phyloP scores from a whole-genome alignment of 2,113 vertebrate genomes.

The Archilochus colubris region DNA sequence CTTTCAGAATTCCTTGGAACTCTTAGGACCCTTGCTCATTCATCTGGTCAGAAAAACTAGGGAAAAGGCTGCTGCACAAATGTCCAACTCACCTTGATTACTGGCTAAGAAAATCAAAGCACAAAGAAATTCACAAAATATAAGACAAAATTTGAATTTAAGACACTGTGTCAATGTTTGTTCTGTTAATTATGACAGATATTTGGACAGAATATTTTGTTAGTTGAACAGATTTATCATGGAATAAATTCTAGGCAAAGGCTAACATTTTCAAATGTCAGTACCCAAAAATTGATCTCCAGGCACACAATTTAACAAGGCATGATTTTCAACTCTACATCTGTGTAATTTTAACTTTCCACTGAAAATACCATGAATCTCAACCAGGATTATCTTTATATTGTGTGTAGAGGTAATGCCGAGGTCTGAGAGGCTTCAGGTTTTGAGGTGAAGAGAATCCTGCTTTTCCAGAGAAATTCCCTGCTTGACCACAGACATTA shows the following conservation, averaged over 20 bases:
- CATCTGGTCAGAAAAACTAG: not conserved
- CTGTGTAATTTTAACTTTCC: conserved; percentile 16
- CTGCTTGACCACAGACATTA: not conserved
- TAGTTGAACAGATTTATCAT: conserved; percentile 63
- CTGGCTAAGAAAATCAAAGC: not conserved
- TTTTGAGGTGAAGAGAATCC: not conserved
- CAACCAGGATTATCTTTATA: not conserved
- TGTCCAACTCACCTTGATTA: not conserved
- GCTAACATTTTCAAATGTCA: conserved; percentile 62
- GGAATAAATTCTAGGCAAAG: conserved; percentile 43
- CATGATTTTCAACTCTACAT: conserved; percentile 24
- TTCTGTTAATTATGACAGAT: conserved; percentile 38
- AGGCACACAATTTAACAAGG: not conserved
- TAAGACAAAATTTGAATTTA: not conserved
- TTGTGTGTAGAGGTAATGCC: not conserved
- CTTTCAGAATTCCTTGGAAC: not conserved
- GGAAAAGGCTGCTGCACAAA: not conserved
- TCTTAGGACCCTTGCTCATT: not conserved
- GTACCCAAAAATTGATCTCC: conserved; percentile 26
- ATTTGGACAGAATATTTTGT: conserved; percentile 46
- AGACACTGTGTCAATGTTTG: not conserved
- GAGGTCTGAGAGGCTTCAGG: not conserved
- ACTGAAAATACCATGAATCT: not conserved
- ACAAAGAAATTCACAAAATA: not conserved
- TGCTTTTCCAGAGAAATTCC: not conserved